Base-by-base conservation (phyloP, 2,113 vertebrate species). In the Ictidomys tridecemlineatus region DNA sequence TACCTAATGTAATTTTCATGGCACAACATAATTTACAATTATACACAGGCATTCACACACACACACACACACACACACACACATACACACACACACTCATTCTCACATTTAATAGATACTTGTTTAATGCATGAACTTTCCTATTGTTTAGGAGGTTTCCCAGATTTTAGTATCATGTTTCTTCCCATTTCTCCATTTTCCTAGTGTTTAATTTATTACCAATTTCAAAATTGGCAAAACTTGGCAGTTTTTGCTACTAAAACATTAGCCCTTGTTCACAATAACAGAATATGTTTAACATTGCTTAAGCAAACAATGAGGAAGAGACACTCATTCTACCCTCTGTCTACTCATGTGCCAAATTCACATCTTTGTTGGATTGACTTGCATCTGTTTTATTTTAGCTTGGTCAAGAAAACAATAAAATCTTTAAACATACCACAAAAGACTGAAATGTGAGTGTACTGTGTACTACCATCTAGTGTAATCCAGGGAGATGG, bases 351-450 rank as follows among this genome's bases (percentile, higher is more conserved):
- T 93, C 72, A 26, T 51, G 37, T 51, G 80, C n/a, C 87, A 90
- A 88, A 90, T 79, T 93, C 80, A 84, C 90, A 95, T 97, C 65
- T 94, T 97, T 95, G 76, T 93, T 77, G 39, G 28, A 90, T 95
- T 97, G 92, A 67, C 51, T 92, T 92, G 26, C 51, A 93, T 93
- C 89, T 97, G 91, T 96, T 97, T 97, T 88, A 92, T 72, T 97
- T 97, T 96, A 98, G 76, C 32, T 90, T 77, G 34, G 37, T 87
- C 42, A 87, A 88, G 34, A 89, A 95, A 94, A 93, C 84, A 96
- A 94, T 73, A 96, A 63, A 89, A 76, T 74, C 53, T 95, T 92
- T 69, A 85, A 95, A 20, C 22, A 5, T 61, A 61, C 30, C 95
- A 85, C 34, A 83, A 90, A 91, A 96, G 82, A 67, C 34, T 69